These are phyloP conservation scores for Drosophila pseudoananassae DNA, from an alignment of 1,140 invertebrate genomes.

Conservation along the genomic window DNA sequence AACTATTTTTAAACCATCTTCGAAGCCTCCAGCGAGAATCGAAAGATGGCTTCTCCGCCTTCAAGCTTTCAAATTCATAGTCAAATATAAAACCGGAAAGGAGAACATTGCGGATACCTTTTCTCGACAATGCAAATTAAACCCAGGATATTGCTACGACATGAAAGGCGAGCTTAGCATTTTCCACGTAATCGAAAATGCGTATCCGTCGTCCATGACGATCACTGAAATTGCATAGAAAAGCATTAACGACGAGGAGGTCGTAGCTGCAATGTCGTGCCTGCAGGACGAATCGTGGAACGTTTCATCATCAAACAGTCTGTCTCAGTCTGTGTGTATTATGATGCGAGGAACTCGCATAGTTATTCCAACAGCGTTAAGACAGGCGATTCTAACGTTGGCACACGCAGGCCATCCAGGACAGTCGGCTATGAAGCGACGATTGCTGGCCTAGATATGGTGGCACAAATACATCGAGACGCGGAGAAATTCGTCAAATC, in stretches of 20 bases:
- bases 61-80: too few relatives aligned
- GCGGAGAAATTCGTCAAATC: conserved; percentile 81
- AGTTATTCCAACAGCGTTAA: conserved; percentile 63
- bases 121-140: too few relatives aligned
- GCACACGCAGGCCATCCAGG: conserved; percentile 85
- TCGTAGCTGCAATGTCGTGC: conserved; percentile 20
- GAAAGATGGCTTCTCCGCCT: too few relatives aligned
- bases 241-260: conserved; percentile 18
- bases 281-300: conserved; percentile 18
- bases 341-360: conserved; percentile 36
- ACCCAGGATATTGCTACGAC: too few relatives aligned
- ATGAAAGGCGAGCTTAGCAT: too few relatives aligned
- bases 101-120: too few relatives aligned
- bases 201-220: conserved; percentile 5
- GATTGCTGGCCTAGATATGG: conserved; percentile 85
- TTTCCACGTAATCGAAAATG: background rate
- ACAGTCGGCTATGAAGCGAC: conserved; percentile 85
- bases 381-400: conserved; percentile 56
- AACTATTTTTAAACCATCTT: too few relatives aligned
- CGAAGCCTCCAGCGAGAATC: too few relatives aligned
- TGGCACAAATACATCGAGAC: conserved; percentile 85
- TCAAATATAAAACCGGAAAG: too few relatives aligned
- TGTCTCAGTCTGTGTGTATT: conserved; percentile 35
- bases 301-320: conserved; percentile 1
- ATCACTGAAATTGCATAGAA: conserved; percentile 22